Conservation (phyloP, 2,113 vertebrate genomes). For the Vireo altiloquus region DNA sequence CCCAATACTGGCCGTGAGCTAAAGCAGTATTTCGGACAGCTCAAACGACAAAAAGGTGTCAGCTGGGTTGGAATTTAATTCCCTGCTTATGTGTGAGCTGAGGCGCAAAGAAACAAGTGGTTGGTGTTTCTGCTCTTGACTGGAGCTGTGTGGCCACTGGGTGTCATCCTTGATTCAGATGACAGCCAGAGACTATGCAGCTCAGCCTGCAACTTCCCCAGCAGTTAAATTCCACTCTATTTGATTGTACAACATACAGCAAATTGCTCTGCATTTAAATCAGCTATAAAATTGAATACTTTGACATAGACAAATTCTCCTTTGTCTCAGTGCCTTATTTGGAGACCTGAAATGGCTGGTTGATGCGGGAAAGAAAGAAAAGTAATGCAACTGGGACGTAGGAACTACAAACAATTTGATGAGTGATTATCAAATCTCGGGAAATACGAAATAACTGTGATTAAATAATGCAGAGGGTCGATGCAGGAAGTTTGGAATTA, state of each 20-base stretch:
- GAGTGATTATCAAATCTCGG: not conserved
- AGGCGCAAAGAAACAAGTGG: not conserved
- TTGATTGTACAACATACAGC: conserved; percentile 57
- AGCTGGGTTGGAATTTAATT: not conserved
- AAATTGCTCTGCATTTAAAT: conserved; percentile 69
- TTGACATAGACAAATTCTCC: conserved; percentile 64
- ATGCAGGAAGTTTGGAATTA: not conserved
- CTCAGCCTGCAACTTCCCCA: not conserved
- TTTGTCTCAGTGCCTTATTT: conserved; percentile 52
- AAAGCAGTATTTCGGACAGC: not conserved
- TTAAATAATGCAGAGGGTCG: not conserved
- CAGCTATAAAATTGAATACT: conserved; percentile 57
- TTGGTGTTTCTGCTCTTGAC: not conserved
- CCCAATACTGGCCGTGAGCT: not conserved
- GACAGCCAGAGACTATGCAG: not conserved
- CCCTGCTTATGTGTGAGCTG: not conserved
- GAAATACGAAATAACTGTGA: not conserved
- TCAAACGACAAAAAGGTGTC: not conserved
- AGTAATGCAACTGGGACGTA: not conserved
- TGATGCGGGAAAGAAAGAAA: not conserved
- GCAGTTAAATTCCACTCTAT: conserved; percentile 55
- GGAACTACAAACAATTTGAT: not conserved
- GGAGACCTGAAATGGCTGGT: not conserved
- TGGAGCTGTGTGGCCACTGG: conserved; percentile 68
- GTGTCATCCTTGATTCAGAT: conserved; percentile 73